These are phyloP conservation scores for Actinia tenebrosa DNA, from an alignment of 64 coral and sea anemone species.

Conservation along the genomic window DNA sequence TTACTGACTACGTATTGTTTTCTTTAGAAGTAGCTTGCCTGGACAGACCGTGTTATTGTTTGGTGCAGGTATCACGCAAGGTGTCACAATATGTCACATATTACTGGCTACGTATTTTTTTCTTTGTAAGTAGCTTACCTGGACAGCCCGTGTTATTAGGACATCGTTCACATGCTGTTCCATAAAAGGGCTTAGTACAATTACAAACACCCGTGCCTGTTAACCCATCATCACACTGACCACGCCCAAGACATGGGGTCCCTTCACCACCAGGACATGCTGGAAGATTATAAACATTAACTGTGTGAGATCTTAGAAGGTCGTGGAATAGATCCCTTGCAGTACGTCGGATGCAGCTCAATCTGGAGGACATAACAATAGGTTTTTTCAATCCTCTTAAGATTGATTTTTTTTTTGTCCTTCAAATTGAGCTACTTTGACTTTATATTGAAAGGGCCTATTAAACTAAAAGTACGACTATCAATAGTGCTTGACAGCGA, in stretches of 20 bases:
- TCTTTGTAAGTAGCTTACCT: constrained; percentile 19
- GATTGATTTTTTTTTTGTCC: too few species aligned
- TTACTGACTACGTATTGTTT: too few species aligned
- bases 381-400: too few species aligned
- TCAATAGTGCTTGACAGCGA: too few species aligned
- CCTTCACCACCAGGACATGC: constrained; percentile 71
- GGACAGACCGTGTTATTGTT: not conserved
- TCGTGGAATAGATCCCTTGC: too few species aligned
- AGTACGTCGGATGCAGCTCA: too few species aligned
- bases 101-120: not conserved
- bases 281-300: not conserved
- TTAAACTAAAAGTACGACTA: too few species aligned
- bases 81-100: not conserved
- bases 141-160: constrained; percentile 32
- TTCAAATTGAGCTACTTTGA: too few species aligned
- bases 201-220: constrained; percentile 34
- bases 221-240: constrained; percentile 58
- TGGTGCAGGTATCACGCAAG: too few species aligned
- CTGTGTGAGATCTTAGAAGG: not conserved
- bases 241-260: constrained; percentile 49
- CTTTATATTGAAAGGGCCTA: too few species aligned
- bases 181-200: constrained; percentile 29
- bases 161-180: constrained; percentile 78
- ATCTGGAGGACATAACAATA: too few species aligned
- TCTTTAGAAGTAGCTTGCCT: not conserved